phyloP scores from a whole-genome alignment of 2,113 vertebrate genomes.

The Seriola rivoliana region DNA sequence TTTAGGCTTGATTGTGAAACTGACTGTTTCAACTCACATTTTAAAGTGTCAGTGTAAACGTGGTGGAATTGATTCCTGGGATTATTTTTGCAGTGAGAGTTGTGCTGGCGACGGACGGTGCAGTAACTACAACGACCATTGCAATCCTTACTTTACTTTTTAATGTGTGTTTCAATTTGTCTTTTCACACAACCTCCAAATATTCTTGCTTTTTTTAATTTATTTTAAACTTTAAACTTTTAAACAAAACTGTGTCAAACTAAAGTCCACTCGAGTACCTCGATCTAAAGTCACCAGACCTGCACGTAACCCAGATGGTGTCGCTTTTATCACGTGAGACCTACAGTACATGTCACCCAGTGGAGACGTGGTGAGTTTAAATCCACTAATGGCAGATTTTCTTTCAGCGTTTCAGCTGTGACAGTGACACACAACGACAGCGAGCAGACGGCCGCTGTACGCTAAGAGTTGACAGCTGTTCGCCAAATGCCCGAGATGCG shows the following conservation, averaged over 20 bases:
- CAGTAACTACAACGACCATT: too few species aligned
- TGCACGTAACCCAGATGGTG: not conserved
- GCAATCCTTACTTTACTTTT: too few species aligned
- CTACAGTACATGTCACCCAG: not conserved
- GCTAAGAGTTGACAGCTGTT: constrained; percentile 38
- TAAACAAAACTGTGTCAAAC: too few species aligned
- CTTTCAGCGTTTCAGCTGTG: constrained; percentile 44
- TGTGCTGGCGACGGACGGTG: too few species aligned
- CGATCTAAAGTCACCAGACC: not conserved
- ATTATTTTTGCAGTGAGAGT: too few species aligned
- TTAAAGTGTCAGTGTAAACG: not conserved
- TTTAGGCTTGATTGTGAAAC: not conserved
- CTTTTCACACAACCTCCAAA: too few species aligned
- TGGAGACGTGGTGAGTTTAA: not conserved
- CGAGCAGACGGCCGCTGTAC: constrained; percentile 57
- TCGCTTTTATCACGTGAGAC: constrained; percentile 1
- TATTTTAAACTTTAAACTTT: too few species aligned
- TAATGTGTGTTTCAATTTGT: too few species aligned
- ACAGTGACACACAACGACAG: constrained; percentile 61
- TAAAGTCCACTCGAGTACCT: not conserved
- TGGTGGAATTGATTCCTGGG: too few species aligned
- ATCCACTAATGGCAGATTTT: constrained; percentile 42
- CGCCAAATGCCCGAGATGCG: constrained; percentile 42
- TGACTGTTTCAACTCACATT: not conserved
- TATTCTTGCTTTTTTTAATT: too few species aligned